Base-by-base conservation (phyloP, 1,140 invertebrate genomes). In the Pachypsylla venusta region DNA sequence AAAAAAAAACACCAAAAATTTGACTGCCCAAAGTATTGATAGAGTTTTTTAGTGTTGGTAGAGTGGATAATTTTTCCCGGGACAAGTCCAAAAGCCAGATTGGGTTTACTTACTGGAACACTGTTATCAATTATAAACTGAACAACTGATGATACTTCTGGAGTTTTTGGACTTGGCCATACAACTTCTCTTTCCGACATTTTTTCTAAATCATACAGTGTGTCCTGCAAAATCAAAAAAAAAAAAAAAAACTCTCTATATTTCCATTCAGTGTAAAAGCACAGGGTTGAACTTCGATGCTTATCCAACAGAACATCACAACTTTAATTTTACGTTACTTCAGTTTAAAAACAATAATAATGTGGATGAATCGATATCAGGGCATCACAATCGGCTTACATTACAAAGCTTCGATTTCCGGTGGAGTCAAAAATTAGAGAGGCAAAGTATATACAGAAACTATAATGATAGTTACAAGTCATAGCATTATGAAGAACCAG, bases 111-210 rank as follows among this genome's bases (percentile, higher is more conserved):
- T 48, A 48, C 42, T n/a, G 42, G 7, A 48, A 22, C 16, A 48
- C 4, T 48, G n/a, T 48, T 48, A 19, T 48, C 42, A 48, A 48
- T 48, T n/a, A 48, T 48, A 19, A 48, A 48, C n/a, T 48, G 42
- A 19, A 48, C 42, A 48, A 48, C 16, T 10, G 42, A 48, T 4
- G 42, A 48, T n/a, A 48, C 42, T 48, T 48, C 42, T 48, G 42
- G 42, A 19, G 42, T 48, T 48, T 48, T 48, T 48, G 42, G 42
- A 48, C 42, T 48, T 10, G 42, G 42, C 42, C 42, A 48, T 19
- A 48, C 42, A 48, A 48, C 42, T 48, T 48, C 42, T n/a, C 42
- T 4, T 3, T 48, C 42, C 4, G 42, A 48, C 42, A 48, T 48
- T 48, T 19, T 48, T n/a, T 48, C 42, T 19, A 48, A 48, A 48